Conservation (phyloP, 2,113 vertebrate species). For the Brachypteracias leptosomus region DNA sequence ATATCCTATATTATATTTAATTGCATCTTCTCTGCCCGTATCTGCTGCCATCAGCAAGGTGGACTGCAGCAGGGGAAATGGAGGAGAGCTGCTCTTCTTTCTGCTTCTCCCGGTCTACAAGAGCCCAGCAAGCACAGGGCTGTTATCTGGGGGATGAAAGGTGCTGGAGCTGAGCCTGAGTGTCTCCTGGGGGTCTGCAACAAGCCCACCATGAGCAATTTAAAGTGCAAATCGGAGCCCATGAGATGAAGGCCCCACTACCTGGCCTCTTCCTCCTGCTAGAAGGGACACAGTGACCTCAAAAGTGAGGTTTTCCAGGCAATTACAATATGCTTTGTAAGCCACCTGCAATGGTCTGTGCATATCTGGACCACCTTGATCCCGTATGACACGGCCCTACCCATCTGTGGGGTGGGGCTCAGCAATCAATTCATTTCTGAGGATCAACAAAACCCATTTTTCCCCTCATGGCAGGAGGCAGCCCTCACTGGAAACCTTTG, state of each 20-base stretch:
- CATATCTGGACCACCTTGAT: not conserved
- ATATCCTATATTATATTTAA: not conserved
- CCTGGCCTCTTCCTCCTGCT: not conserved
- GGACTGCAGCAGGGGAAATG: not conserved
- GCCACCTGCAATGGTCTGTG: not conserved
- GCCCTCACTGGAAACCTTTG: not conserved
- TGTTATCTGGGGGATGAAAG: not conserved
- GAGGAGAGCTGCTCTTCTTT: not conserved
- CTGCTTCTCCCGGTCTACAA: not conserved
- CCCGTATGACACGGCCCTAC: not conserved
- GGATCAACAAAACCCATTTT: not conserved
- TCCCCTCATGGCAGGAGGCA: not conserved
- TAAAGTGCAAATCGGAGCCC: not conserved
- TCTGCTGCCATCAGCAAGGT: not conserved
- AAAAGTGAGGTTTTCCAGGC: not conserved
- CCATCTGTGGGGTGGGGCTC: not conserved
- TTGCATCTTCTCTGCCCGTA: not conserved
- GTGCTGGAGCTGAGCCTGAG: not conserved
- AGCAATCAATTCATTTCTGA: not conserved
- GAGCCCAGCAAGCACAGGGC: not conserved
- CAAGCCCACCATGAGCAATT: not conserved
- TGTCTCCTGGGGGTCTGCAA: not conserved
- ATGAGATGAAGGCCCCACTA: rapidly evolving
- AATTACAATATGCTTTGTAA: not conserved
- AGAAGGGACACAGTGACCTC: not conserved